Evolutionary conservation across 2,113 vertebrate species (phyloP).

Genomic region (Thermophis baileyi): DNA sequence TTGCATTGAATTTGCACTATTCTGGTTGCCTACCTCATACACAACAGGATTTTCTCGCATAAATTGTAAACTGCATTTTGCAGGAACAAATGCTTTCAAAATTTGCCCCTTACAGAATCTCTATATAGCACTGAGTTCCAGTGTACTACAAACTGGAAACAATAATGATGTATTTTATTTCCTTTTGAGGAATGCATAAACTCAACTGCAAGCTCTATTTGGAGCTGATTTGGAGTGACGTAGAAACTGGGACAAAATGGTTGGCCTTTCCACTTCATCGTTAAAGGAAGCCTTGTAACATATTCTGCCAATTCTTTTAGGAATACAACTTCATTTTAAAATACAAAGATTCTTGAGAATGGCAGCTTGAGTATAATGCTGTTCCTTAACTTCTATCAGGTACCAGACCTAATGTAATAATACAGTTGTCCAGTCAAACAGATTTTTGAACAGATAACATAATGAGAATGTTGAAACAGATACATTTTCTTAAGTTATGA

Average conservation of each 20-base stretch:
- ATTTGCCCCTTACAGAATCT: background rate
- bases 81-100: background rate
- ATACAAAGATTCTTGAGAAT: background rate
- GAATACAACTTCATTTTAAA: background rate
- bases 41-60: background rate
- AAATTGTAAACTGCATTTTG: background rate
- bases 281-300: background rate
- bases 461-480: background rate
- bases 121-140: background rate
- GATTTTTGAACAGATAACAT: background rate
- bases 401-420: background rate
- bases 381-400: background rate
- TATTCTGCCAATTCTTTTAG: background rate
- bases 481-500: background rate
- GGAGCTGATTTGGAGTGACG: background rate
- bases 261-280: background rate
- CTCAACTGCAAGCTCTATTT: background rate
- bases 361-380: background rate
- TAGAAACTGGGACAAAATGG: background rate
- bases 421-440: background rate
- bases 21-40: background rate
- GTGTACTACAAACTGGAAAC: background rate
- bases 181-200: background rate
- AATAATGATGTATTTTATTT: background rate
- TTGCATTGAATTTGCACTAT: background rate